These are phyloP conservation scores for Pomacea maculata DNA, from an alignment of 1,140 invertebrate species.

Conservation along the genomic window DNA sequence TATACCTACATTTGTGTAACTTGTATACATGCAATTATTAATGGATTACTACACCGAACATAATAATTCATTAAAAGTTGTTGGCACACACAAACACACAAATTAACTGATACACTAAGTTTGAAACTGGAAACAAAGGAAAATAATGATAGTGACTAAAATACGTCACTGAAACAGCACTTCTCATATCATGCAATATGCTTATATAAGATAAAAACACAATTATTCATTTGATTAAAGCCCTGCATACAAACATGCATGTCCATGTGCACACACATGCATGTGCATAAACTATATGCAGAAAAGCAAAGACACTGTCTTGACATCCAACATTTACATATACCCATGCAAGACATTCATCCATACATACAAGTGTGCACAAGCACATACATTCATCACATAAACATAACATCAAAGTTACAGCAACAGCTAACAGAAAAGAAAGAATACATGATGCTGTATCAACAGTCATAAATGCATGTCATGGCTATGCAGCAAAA, in stretches of 20 bases:
- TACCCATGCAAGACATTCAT: neutral
- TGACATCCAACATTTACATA: neutral
- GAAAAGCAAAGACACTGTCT: neutral
- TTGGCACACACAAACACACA: neutral
- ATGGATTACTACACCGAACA: neutral
- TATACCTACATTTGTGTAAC: neutral
- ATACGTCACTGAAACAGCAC: neutral
- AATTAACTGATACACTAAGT: neutral
- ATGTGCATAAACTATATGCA: neutral
- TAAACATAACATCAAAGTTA: no score
- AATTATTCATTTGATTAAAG: neutral
- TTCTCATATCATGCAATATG: neutral
- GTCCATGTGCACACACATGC: constrained; percentile 1
- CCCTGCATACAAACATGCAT: neutral
- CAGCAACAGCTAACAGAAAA: no score
- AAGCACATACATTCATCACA: no score
- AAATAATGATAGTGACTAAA: neutral
- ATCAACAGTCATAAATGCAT: no score
- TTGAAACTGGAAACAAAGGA: neutral
- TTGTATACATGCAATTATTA: neutral
- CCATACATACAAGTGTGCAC: no score
- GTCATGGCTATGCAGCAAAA: no score
- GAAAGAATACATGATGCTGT: no score
- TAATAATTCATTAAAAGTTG: neutral
- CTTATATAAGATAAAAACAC: neutral